These are phyloP conservation scores for Ruditapes philippinarum DNA, from an alignment of 1,140 invertebrate genomes.

Conservation along the genomic window DNA sequence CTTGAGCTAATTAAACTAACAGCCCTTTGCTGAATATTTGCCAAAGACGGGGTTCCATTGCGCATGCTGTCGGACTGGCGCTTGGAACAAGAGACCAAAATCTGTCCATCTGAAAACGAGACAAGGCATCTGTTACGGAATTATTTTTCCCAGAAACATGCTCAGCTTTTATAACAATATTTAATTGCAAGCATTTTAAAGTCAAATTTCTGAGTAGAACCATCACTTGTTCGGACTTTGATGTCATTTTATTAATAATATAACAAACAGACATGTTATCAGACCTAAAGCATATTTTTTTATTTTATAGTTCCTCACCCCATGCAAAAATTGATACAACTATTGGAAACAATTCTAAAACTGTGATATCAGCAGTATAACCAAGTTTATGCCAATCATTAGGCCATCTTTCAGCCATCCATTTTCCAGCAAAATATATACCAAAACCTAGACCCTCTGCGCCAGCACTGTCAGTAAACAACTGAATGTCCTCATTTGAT, in stretches of 20 bases:
- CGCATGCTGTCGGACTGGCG: background rate
- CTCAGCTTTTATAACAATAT: conserved; percentile 62
- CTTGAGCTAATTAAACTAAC: background rate
- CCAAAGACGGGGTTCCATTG: background rate
- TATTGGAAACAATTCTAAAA: conserved; percentile 67
- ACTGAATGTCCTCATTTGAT: background rate
- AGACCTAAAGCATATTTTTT: conserved; percentile 50
- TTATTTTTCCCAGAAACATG: conserved; percentile 56
- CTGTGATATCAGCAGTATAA: conserved; percentile 57
- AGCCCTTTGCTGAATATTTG: background rate
- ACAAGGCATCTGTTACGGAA: conserved; percentile 59
- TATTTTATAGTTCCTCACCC: conserved; percentile 43
- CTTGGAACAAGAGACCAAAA: conserved; percentile 26
- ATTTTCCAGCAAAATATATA: conserved; percentile 58
- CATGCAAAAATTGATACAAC: conserved; percentile 45
- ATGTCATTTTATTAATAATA: conserved; percentile 60
- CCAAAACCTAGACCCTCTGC: conserved; percentile 35
- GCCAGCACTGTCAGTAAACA: conserved; percentile 55
- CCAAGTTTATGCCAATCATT: conserved; percentile 26
- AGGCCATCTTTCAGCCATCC: conserved; percentile 53
- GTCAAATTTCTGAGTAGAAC: conserved; percentile 26
- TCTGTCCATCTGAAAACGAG: conserved; percentile 59
- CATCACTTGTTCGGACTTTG: conserved; percentile 43
- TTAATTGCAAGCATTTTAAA: conserved; percentile 36
- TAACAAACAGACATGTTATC: conserved; percentile 60